Evolutionary conservation across 2,888 invertebrate genomes (phyloP).

Genomic region (Ichneumoninae sp.): DNA sequence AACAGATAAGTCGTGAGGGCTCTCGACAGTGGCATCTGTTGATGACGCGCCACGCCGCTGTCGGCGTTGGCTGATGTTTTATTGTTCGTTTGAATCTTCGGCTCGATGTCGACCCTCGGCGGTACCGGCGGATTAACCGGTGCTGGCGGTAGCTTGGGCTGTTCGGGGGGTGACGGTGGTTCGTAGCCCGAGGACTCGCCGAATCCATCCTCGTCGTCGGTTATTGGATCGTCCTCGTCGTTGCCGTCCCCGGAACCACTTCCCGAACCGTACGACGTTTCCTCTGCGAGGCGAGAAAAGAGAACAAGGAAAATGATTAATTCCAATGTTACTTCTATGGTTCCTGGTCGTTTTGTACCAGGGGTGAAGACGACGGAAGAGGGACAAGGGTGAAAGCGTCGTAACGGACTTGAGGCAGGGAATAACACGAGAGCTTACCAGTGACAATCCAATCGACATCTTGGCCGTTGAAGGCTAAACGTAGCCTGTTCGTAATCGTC

Average conservation of each 20-base stretch:
- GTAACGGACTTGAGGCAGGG: not conserved
- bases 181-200: slow-evolving; percentile 83
- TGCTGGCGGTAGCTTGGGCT: slow-evolving; percentile 76
- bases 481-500: slow-evolving; percentile 91
- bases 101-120: slow-evolving; percentile 74
- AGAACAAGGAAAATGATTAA: slow-evolving; percentile 34
- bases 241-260: slow-evolving; percentile 90
- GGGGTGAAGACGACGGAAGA: not conserved
- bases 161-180: slow-evolving; percentile 75
- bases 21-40: slow-evolving; percentile 86
- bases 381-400: not conserved
- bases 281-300: slow-evolving; percentile 84
- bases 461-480: slow-evolving; percentile 95
- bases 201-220: slow-evolving; percentile 82
- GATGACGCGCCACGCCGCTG: slow-evolving; percentile 82
- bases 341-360: not conserved
- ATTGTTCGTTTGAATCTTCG: slow-evolving; percentile 74
- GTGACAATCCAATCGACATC: slow-evolving; percentile 94
- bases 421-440: slow-evolving; percentile 81
- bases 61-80: slow-evolving; percentile 79
- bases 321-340: not conserved
- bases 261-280: slow-evolving; percentile 88
- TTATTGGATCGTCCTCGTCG: slow-evolving; percentile 84
- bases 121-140: slow-evolving; percentile 76
- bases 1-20: slow-evolving; percentile 91